These are phyloP conservation scores for Craterocephalus amniculus DNA, from an alignment of 2,797 vertebrate species.

Conservation along the genomic window DNA sequence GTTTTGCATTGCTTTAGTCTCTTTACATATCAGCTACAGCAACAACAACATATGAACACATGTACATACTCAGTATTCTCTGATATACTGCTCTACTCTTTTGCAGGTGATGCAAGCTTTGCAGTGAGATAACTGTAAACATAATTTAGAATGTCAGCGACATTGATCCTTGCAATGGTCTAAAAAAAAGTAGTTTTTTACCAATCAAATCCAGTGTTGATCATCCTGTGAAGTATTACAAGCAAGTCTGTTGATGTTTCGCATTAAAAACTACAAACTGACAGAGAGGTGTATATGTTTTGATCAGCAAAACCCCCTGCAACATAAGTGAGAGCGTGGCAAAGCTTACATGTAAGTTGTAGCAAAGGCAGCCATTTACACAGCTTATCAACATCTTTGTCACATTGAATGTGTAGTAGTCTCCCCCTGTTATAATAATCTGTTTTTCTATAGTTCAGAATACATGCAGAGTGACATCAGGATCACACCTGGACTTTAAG, in stretches of 20 bases:
- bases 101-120: conserved; percentile 13
- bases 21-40: conserved; percentile 56
- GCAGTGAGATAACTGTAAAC: conserved; percentile 61
- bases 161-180: conserved; percentile 33
- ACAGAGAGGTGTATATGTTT: conserved; percentile 17
- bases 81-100: conserved; percentile 23
- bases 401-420: conserved; percentile 24
- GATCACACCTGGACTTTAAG: conserved; percentile 15
- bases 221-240: conserved; percentile 32
- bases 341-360: conserved; percentile 32
- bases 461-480: conserved; percentile 37
- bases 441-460: conserved; percentile 33
- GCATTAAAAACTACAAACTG: conserved; percentile 43
- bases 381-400: conserved; percentile 42
- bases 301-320: conserved; percentile 30
- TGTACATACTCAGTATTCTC: conserved; percentile 26
- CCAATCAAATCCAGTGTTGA: conserved; percentile 29
- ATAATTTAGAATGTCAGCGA: conserved; percentile 63
- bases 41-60: conserved; percentile 46
- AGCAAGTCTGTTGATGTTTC: conserved; percentile 17
- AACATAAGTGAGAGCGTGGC: conserved; percentile 41
- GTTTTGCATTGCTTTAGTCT: conserved; percentile 51
- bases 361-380: conserved; percentile 34
- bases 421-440: conserved; percentile 2
- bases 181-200: conserved; percentile 15